A percentile compares a stretch with the other conserved stretches of the same genome.
These are phyloP conservation scores for Pampus argenteus DNA, from an alignment of 2,797 vertebrate genomes.

Conservation along the genomic window DNA sequence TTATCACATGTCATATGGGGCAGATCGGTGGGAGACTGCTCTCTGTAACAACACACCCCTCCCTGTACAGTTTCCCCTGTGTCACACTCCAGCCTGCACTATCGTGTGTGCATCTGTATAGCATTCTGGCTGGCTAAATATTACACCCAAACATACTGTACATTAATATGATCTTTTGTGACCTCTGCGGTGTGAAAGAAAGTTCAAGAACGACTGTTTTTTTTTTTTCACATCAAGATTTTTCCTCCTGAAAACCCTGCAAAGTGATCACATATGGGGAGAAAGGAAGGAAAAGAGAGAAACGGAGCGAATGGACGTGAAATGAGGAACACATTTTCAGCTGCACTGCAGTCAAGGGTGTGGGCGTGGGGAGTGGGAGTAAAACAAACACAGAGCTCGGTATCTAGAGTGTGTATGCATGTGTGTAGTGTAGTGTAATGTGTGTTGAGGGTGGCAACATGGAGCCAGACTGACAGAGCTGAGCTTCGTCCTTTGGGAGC, in stretches of 20 bases:
- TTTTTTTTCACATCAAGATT: too few relatives aligned
- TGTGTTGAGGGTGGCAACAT: conserved; percentile 48
- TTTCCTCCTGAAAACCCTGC: conserved; percentile 2
- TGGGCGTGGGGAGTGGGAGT: conserved; percentile 73
- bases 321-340: conserved; percentile 82
- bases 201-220: conserved; percentile 29
- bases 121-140: neutral
- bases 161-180: conserved; percentile 2
- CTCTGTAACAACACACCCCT: conserved; percentile 54
- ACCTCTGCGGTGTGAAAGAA: conserved; percentile 21
- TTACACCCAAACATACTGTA: conserved; percentile 2
- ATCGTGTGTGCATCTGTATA: conserved; percentile 6
- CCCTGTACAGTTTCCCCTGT: conserved; percentile 21
- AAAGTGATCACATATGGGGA: conserved; percentile 47
- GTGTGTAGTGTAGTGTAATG: conserved; percentile 18
- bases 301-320: conserved; percentile 49
- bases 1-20: conserved; percentile 57
- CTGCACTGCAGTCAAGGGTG: conserved; percentile 74
- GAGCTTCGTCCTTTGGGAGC: conserved; percentile 53
- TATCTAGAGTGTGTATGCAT: conserved; percentile 31
- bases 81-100: neutral
- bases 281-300: conserved; percentile 60
- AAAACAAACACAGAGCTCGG: conserved; percentile 65
- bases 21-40: conserved; percentile 33
- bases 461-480: conserved; percentile 46